A percentile compares a stretch with the other conserved stretches of the same genome.
Evolutionary conservation across 2,113 vertebrate genomes (phyloP).

Genomic region (Puma concolor): DNA sequence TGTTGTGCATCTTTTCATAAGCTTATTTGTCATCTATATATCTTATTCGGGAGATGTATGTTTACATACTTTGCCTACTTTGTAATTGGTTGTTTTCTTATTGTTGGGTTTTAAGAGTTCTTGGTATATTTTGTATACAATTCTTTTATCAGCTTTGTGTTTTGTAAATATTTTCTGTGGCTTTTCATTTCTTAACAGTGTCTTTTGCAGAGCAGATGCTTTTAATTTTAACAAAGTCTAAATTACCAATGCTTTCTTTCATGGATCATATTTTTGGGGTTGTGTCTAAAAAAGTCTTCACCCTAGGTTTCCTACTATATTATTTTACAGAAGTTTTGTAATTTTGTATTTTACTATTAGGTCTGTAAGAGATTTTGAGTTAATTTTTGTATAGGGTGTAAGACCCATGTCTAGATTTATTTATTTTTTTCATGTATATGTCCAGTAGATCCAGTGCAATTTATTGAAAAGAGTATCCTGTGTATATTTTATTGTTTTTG

Average conservation of each 20-base stretch:
- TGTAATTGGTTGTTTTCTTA: not conserved
- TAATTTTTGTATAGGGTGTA: not conserved
- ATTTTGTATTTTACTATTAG: conserved; percentile 4
- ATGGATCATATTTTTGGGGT: not conserved
- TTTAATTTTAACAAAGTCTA: not conserved
- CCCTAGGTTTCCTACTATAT: not conserved
- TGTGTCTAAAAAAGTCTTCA: not conserved
- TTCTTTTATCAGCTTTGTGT: not conserved
- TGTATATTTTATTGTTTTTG: not conserved
- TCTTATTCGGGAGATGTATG: not conserved
- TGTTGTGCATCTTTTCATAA: not conserved
- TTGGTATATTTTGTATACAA: not conserved
- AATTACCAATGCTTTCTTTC: not conserved
- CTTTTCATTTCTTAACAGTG: not conserved
- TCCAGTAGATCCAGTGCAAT: not conserved
- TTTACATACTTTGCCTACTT: not conserved
- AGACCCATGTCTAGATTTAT: not conserved
- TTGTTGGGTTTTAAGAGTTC: not conserved
- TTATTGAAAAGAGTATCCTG: not conserved
- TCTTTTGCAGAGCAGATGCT: not conserved
- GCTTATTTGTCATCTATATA: not conserved
- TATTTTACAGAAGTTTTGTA: not conserved
- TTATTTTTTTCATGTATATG: not conserved
- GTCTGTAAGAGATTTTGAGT: not conserved
- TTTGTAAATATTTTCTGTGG: not conserved